Evolutionary conservation across 2,797 vertebrate species (phyloP), one percentile per base, ranked within the genome.

Genomic region (Gadopsis marmoratus): DNA sequence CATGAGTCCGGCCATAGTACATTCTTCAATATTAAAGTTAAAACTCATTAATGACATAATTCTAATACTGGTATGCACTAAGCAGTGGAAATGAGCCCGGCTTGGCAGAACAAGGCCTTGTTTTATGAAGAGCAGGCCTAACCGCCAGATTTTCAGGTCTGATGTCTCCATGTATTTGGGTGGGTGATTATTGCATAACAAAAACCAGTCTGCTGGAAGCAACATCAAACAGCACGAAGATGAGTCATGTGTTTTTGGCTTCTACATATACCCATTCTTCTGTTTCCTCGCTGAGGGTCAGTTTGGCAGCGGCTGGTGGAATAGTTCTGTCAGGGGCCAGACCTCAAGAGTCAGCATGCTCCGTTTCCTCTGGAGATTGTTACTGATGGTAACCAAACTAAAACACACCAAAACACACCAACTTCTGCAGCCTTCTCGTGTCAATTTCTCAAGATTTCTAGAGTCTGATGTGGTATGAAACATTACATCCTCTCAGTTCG

Each of bases 191-290:
- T 93, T 92, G 65, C 79, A 77, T 84, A 92, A 91, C 74, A 47
- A 51, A 83, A 84, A 72, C 1, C 71, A 64, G 83, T 73, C 58
- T 41, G 67, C 67, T 87, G 85, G 85, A 88, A 89, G 73, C 75
- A 7, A 62, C 68, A 81, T 89, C 81, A 84, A 78, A 82, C 61
- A 0, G 70, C 65, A 75, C 39, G 82, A 64, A 69, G 72, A 86
- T 94, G 93, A 95, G 80, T 94, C 93, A 94, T 91, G 48, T 71
- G 81, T 88, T 88, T 90, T 86, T 89, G 88, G 83, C 88, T 74
- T 19, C 4, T 21, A 35, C 72, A 35, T 26, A n/a, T 23, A 68
- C 69, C 75, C 87, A 89, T 91, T 94, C 89, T 91, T 88, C 87
- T 72, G 68, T 86, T 89, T 89, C 76, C 83, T 88, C 48, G 10